These are phyloP conservation scores for Coracopsis vasa DNA, from an alignment of 2,113 vertebrate species.

Conservation along the genomic window DNA sequence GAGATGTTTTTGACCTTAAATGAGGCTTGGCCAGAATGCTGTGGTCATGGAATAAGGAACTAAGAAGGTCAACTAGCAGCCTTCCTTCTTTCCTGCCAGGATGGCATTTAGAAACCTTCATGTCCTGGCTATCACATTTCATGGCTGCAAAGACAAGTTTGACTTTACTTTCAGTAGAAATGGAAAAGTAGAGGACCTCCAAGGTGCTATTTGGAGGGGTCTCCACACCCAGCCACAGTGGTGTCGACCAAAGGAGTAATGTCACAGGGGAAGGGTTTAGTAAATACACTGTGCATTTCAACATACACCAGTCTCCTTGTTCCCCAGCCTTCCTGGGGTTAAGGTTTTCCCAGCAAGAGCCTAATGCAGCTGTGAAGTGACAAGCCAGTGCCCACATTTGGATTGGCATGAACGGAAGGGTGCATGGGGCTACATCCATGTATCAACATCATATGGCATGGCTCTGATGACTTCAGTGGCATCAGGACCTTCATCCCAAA, in stretches of 20 bases:
- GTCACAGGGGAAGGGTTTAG: background rate
- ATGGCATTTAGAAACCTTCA: background rate
- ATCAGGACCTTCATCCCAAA: background rate
- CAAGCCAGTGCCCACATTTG: fast-evolving
- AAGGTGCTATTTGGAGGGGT: background rate
- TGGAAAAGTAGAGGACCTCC: background rate
- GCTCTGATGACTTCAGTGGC: background rate
- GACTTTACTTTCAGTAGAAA: background rate
- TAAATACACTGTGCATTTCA: background rate
- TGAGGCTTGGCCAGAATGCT: background rate
- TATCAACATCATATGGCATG: fast-evolving
- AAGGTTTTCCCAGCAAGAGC: background rate
- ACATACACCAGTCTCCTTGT: background rate
- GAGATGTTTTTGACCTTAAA: background rate
- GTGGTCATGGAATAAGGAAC: background rate
- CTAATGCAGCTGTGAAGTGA: background rate
- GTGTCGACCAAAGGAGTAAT: background rate
- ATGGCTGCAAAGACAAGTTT: background rate
- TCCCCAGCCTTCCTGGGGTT: background rate
- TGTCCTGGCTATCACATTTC: background rate
- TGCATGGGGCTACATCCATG: background rate
- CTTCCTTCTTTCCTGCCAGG: background rate
- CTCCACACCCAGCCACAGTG: background rate
- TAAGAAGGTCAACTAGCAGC: background rate
- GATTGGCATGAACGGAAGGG: background rate